These are phyloP conservation scores for Drosophila lacicola DNA, from an alignment of 2,888 invertebrate genomes.

Conservation along the genomic window DNA sequence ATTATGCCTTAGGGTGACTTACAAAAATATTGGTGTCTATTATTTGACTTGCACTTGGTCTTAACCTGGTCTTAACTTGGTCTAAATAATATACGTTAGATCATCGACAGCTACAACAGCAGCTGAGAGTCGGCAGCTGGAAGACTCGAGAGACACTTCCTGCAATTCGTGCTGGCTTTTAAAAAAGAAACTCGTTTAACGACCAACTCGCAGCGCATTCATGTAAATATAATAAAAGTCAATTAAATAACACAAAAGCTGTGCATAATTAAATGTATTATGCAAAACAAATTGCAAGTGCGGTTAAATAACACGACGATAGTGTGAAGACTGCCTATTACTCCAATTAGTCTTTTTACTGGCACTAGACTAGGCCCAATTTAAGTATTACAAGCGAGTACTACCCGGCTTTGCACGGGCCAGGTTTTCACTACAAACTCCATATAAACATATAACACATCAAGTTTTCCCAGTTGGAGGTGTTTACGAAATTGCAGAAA, in stretches of 20 bases:
- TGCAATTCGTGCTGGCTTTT: slow-evolving; percentile 11
- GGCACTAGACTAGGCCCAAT: slow-evolving; percentile 22
- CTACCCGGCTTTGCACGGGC: background rate
- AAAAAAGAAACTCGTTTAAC: slow-evolving; percentile 47
- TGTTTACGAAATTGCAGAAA: no score
- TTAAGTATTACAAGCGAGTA: background rate
- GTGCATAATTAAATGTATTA: slow-evolving; percentile 48
- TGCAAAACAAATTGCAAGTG: slow-evolving; percentile 43
- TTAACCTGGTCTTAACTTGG: no score
- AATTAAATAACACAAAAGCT: slow-evolving; percentile 47
- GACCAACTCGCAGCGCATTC: slow-evolving; percentile 19
- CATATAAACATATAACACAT: no score
- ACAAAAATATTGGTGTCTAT: no score
- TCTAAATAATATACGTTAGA: slow-evolving; percentile 25
- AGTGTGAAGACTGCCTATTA: slow-evolving; percentile 13
- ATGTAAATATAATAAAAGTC: slow-evolving; percentile 45
- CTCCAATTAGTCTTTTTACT: background rate
- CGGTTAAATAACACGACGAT: slow-evolving; percentile 33
- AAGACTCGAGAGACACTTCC: slow-evolving; percentile 26
- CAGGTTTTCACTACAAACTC: no score
- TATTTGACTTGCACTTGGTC: no score
- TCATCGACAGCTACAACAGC: slow-evolving; percentile 23
- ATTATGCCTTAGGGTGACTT: no score
- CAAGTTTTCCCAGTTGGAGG: no score
- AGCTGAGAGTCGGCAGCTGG: background rate